phyloP scores from a whole-genome alignment of 2,888 invertebrate species.

The Hemicrepidius hirtus region DNA sequence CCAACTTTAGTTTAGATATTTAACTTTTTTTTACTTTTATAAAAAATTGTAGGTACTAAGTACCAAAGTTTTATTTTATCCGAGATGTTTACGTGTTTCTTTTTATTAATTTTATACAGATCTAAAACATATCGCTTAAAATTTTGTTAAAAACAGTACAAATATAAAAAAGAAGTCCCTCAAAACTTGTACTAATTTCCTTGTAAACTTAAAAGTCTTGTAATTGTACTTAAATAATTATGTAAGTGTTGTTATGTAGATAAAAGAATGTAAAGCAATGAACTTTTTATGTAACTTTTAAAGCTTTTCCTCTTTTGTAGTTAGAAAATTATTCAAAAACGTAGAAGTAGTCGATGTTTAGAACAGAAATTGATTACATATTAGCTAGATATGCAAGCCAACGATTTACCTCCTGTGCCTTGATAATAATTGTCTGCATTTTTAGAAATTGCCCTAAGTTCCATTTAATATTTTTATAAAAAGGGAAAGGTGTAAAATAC shows the following conservation, averaged over 20 bases:
- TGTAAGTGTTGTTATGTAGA: constrained; percentile 29
- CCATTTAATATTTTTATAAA: constrained; percentile 50
- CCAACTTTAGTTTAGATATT: background rate
- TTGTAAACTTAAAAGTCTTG: constrained; percentile 4
- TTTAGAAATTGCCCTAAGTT: constrained; percentile 35
- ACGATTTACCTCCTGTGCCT: constrained; percentile 49
- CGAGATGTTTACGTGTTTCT: too few relatives aligned
- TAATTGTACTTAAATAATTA: constrained; percentile 18
- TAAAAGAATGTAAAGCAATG: constrained; percentile 3
- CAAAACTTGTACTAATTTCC: background rate
- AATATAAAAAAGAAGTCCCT: constrained; percentile 1
- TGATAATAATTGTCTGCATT: constrained; percentile 37
- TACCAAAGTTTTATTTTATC: constrained; percentile 7
- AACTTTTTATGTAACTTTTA: background rate
- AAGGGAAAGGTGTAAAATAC: constrained; percentile 26
- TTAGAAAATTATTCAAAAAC: background rate
- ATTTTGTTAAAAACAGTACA: constrained; percentile 20
- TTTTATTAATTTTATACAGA: constrained; percentile 2
- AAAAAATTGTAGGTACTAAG: constrained; percentile 27
- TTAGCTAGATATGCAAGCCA: constrained; percentile 14
- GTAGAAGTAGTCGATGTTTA: background rate
- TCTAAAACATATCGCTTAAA: constrained; percentile 37
- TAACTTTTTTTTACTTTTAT: constrained; percentile 1
- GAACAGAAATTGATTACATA: background rate
- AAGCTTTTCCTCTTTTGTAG: constrained; percentile 5